These are phyloP conservation scores for Hyles vespertilio DNA, from an alignment of 1,140 invertebrate species.

Conservation along the genomic window DNA sequence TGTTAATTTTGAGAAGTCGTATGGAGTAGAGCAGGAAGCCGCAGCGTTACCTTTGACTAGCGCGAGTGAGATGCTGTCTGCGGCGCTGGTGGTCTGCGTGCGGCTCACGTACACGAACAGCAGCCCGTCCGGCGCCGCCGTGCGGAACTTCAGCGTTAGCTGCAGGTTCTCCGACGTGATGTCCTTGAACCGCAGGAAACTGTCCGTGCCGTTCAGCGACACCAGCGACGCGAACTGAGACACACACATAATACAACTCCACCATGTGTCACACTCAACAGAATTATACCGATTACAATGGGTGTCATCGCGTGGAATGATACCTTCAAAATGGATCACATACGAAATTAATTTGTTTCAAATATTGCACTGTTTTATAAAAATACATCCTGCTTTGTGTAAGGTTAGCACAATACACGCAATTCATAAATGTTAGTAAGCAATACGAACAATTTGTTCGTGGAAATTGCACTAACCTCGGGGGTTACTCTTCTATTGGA, in stretches of 20 bases:
- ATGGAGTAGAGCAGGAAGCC: neutral
- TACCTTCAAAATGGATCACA: too few relatives aligned
- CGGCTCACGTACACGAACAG: conserved; percentile 77
- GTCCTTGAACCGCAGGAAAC: conserved; percentile 80
- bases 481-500: too few relatives aligned
- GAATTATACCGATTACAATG: too few relatives aligned
- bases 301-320: too few relatives aligned
- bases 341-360: too few relatives aligned
- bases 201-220: conserved; percentile 74
- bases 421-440: too few relatives aligned
- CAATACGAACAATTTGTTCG: neutral
- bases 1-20: neutral
- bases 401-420: too few relatives aligned
- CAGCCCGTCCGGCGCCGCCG: conserved; percentile 83
- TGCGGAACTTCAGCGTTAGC: conserved; percentile 94
- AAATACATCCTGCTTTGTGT: too few relatives aligned
- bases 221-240: conserved; percentile 78
- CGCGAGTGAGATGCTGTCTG: conserved; percentile 56
- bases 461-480: too few relatives aligned
- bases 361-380: too few relatives aligned
- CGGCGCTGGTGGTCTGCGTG: conserved; percentile 48
- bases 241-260: neutral
- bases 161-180: conserved; percentile 78
- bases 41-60: conserved; percentile 42
- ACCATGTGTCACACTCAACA: neutral